phyloP scores from a whole-genome alignment of 2,113 vertebrate species.

The Odobenus rosmarus region DNA sequence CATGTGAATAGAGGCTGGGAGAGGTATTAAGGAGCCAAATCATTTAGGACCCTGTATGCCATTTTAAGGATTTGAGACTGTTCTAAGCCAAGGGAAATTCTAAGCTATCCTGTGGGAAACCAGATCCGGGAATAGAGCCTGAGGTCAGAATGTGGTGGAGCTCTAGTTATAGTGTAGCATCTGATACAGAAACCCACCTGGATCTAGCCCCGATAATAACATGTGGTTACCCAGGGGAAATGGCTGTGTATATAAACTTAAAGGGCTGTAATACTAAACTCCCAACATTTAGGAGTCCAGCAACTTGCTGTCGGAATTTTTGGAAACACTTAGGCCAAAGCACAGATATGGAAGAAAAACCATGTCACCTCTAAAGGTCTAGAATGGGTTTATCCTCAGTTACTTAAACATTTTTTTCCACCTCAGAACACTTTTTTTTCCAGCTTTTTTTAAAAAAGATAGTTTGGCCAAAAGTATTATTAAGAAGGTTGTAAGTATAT shows the following conservation, averaged over 20 bases:
- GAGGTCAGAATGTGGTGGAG: background rate
- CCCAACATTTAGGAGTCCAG: slow-evolving; percentile 19
- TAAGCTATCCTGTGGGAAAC: slow-evolving; percentile 42
- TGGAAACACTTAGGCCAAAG: slow-evolving; percentile 44
- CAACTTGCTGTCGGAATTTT: slow-evolving; percentile 38
- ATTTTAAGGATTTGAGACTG: slow-evolving; percentile 58
- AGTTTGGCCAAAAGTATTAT: slow-evolving; percentile 9
- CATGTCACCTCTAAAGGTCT: background rate
- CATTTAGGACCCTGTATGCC: background rate
- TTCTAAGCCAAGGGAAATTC: background rate
- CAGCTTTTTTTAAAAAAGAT: background rate
- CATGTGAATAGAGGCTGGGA: background rate
- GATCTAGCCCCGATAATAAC: background rate
- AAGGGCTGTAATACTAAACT: slow-evolving; percentile 45
- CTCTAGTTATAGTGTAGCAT: slow-evolving; percentile 49
- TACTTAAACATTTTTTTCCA: background rate
- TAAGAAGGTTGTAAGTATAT: slow-evolving; percentile 35
- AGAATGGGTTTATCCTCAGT: slow-evolving; percentile 19
- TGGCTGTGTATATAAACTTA: slow-evolving; percentile 38
- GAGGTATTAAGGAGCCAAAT: slow-evolving; percentile 11
- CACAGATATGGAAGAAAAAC: slow-evolving; percentile 38
- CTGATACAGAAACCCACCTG: slow-evolving; percentile 62
- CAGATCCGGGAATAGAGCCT: slow-evolving; percentile 47
- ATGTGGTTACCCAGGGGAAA: slow-evolving; percentile 36
- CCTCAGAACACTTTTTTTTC: background rate